Conservation (phyloP, 2,797 vertebrate species). For the Amblyopsis hoosieri region DNA sequence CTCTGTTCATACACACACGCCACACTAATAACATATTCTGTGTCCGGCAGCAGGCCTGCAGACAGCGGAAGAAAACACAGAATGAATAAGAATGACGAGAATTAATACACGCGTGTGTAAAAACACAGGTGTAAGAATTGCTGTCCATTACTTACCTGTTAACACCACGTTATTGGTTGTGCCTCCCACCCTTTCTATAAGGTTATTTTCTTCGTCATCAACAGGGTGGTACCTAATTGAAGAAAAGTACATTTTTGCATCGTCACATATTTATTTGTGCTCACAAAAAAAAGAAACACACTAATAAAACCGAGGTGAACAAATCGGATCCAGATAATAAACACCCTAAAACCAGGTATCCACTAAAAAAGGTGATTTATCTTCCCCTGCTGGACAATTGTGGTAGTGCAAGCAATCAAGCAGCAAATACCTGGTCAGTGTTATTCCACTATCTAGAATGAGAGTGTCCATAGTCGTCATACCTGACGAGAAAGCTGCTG, state of each 20-base stretch:
- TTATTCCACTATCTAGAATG: no score
- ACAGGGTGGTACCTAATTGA: slow-evolving; percentile 86
- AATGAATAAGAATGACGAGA: background rate
- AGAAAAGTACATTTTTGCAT: background rate
- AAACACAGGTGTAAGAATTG: background rate
- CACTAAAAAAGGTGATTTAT: no score
- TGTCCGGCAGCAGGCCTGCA: slow-evolving; percentile 91
- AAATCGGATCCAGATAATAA: no score
- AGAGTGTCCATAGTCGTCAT: slow-evolving; percentile 17
- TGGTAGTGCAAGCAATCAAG: no score
- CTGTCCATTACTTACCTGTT: slow-evolving; percentile 77
- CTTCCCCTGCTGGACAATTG: no score
- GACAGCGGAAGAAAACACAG: slow-evolving; percentile 4
- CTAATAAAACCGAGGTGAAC: no score
- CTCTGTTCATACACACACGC: slow-evolving; percentile 90
- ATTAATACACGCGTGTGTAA: background rate
- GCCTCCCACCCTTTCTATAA: slow-evolving; percentile 83
- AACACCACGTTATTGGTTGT: slow-evolving; percentile 79
- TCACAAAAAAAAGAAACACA: no score
- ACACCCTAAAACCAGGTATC: no score
- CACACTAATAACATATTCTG: slow-evolving; percentile 90
- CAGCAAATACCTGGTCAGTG: no score
- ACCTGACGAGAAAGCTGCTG: slow-evolving; percentile 84
- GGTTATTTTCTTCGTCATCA: slow-evolving; percentile 85
- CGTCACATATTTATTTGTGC: no score